A percentile compares a stretch with the other conserved stretches of the same genome.
Evolutionary conservation across 2,113 vertebrate genomes (phyloP).

Genomic region (Archocentrus centrarchus): DNA sequence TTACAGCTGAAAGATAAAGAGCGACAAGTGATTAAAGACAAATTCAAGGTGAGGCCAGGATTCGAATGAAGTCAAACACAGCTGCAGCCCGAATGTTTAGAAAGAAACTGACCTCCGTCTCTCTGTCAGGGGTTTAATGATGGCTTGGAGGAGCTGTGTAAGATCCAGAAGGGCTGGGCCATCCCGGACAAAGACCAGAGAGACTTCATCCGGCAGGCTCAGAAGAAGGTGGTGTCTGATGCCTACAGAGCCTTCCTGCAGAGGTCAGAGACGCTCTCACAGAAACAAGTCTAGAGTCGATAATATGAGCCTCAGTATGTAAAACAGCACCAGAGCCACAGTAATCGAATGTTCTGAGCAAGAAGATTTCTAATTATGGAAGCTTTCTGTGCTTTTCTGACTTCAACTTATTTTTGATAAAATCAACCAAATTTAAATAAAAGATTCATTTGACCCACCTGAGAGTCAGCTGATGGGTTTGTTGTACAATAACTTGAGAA

Average conservation of each 20-base stretch:
- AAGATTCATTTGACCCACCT: too few species aligned
- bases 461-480: too few species aligned
- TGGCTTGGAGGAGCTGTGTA: constrained; percentile 94
- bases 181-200: constrained; percentile 94
- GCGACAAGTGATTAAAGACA: constrained; percentile 97
- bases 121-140: constrained; percentile 93
- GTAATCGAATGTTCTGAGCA: neutral
- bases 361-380: too few species aligned
- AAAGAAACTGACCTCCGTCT: neutral
- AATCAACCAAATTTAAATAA: too few species aligned
- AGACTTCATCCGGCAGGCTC: constrained; percentile 89
- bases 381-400: too few species aligned
- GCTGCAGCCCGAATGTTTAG: neutral
- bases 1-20: constrained; percentile 96
- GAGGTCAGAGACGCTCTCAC: constrained; percentile 79
- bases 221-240: constrained; percentile 91
- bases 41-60: constrained; percentile 91
- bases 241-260: constrained; percentile 89
- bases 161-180: constrained; percentile 97
- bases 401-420: too few species aligned
- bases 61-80: rapidly evolving
- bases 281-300: neutral
- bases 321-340: too few species aligned
- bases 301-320: neutral
- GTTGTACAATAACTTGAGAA: too few species aligned